Evolutionary conservation across 2,888 invertebrate species (phyloP), one percentile per base, ranked within the genome.

Genomic region (Eutolmus rufibarbis): DNA sequence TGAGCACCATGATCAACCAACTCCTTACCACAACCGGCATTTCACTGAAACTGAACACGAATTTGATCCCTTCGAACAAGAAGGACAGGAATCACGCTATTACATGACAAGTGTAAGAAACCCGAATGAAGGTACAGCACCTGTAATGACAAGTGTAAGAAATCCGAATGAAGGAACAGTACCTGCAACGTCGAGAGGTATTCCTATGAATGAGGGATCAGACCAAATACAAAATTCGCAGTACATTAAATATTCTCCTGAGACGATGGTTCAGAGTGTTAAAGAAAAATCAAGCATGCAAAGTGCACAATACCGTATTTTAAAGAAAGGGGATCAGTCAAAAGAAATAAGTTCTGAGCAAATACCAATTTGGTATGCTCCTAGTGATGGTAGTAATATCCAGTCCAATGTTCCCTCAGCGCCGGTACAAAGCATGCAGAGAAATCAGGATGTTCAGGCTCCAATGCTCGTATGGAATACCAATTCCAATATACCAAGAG

Each of bases 31-130:
- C 37, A 9, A 9, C 5, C 43, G 51, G 12, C 57, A 66, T 14
- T 66, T 66, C 3, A n/a, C 37, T n/a, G 31, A 31, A 74, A 37
- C 7, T 74, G 76, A 76, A 5, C 74, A 28, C 14, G 23, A 57
- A 40, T 79, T 46, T 28, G 85, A 85, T 46, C 31, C 85, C 1
- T 74, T 31, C 31, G 85, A 85, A n/a, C 74, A 66, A n/a, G 85
- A 85, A 74, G 46, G 85, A 0, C 85, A 85, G n/a, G 85, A 74
- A 12, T 46, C 74, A 7, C 40, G 43, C 8, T 74, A 74, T 28
- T 16, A 84, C 37, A 7, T 34, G 23, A 66, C 37, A n/a, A 66
- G 66, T 66, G n/a, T 84, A 8, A 84, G 23, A 66, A 37, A 23
- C 14, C 82, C 57, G 2, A 84, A 84, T 37, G 74, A 43, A 31